Percentiles rank a stretch among this genome's conserved stretches.
Conservation (phyloP, 2,888 invertebrate genomes). For the Drosophila borealis region DNA sequence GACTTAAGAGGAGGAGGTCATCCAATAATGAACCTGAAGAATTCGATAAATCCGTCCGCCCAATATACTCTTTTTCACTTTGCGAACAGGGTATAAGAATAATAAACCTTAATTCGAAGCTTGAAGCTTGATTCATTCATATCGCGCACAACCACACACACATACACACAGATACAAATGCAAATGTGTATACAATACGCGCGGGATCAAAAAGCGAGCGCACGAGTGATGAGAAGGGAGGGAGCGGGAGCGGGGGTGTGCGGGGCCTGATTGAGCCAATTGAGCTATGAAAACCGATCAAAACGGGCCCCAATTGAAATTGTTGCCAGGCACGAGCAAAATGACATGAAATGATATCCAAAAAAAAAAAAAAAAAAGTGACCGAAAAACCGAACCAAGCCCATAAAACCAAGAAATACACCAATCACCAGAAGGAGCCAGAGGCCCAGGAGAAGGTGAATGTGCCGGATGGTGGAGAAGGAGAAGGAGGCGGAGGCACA, state of each 20-base stretch:
- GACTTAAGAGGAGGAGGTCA: no score
- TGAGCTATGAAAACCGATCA: conserved; percentile 75
- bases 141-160: conserved; percentile 28
- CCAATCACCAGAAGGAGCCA: conserved; percentile 40
- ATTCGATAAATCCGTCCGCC: no score
- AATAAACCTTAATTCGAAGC: conserved; percentile 77
- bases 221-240: not conserved
- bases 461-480: conserved; percentile 15
- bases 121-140: conserved; percentile 74
- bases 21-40: no score
- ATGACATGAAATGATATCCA: conserved; percentile 61
- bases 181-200: conserved; percentile 39
- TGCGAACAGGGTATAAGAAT: conserved; percentile 46
- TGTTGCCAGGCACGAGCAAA: conserved; percentile 64
- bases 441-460: conserved; percentile 18
- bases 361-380: conserved; percentile 26
- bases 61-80: not conserved
- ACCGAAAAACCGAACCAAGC: conserved; percentile 50
- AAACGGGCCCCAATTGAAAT: conserved; percentile 65
- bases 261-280: conserved; percentile 46
- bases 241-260: not conserved
- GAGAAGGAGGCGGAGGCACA: conserved; percentile 14
- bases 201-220: conserved; percentile 36
- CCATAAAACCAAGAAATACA: conserved; percentile 55
- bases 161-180: conserved; percentile 23